Percentiles rank a stretch among this genome's conserved stretches.
Conservation (phyloP, 2,797 vertebrate genomes). For the Protosalanx chinensis region DNA sequence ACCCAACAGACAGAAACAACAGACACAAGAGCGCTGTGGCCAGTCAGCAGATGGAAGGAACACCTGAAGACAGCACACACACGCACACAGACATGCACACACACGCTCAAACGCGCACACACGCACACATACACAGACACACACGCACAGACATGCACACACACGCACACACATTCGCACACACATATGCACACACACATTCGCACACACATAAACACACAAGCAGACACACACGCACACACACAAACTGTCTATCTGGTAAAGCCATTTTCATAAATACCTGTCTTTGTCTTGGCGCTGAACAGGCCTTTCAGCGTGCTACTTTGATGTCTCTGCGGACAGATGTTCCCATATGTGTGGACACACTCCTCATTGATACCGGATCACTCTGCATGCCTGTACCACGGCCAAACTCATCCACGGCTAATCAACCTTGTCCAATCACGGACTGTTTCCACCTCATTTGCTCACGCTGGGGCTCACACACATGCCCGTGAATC, state of each 20-base stretch:
- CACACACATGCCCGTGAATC: not conserved
- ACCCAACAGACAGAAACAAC: not conserved
- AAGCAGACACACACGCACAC: not conserved
- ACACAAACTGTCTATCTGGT: not conserved
- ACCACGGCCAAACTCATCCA: constrained; percentile 6
- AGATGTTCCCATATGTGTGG: constrained; percentile 21
- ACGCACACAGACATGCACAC: not conserved
- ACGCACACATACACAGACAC: not conserved
- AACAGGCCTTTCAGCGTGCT: constrained; percentile 16
- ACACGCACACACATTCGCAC: too few species aligned
- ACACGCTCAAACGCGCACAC: not conserved
- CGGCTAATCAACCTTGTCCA: constrained; percentile 21
- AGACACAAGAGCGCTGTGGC: not conserved
- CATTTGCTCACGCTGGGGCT: not conserved
- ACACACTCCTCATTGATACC: constrained; percentile 8
- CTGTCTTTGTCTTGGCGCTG: constrained; percentile 16
- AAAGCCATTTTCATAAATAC: constrained; percentile 10
- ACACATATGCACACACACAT: too few species aligned
- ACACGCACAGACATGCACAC: too few species aligned
- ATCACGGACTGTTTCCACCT: constrained; percentile 15
- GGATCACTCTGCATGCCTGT: not conserved
- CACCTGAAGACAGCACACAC: not conserved
- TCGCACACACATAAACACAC: too few species aligned
- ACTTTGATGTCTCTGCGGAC: constrained; percentile 24
- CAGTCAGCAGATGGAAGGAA: not conserved